phyloP scores from a whole-genome alignment of 2,797 vertebrate genomes.

The Crocodylus rhombifer region DNA sequence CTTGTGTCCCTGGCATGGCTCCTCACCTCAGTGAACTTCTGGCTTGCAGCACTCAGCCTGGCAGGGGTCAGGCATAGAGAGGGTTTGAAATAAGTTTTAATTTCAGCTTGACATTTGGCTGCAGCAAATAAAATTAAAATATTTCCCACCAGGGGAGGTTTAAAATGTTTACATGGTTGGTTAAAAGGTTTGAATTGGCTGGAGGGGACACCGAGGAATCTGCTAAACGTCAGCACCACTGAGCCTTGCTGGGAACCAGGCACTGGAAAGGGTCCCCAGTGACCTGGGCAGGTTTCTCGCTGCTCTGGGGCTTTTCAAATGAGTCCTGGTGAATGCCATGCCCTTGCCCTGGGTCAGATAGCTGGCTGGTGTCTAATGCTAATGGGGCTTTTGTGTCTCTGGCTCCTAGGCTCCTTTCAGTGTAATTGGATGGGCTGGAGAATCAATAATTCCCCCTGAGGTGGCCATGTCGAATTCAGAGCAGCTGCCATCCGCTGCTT shows the following conservation, averaged over 20 bases:
- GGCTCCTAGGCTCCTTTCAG: neutral
- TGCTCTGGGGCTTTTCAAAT: neutral
- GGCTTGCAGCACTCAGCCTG: conserved; percentile 58
- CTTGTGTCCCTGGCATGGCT: conserved; percentile 21
- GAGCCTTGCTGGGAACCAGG: accelerated
- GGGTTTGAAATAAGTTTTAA: conserved; percentile 65
- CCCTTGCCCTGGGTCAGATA: neutral
- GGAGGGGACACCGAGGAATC: conserved; percentile 58
- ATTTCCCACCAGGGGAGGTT: conserved; percentile 63
- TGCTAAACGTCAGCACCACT: conserved; percentile 15
- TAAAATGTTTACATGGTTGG: conserved; percentile 71
- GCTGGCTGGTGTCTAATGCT: neutral
- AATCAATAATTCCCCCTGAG: neutral
- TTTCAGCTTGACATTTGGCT: conserved; percentile 71
- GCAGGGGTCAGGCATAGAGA: conserved; percentile 56
- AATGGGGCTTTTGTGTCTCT: neutral
- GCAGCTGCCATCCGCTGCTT: neutral
- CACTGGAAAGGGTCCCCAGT: neutral
- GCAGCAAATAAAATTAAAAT: conserved; percentile 51
- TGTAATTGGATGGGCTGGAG: neutral
- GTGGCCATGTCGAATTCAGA: neutral
- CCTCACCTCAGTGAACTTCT: conserved; percentile 15
- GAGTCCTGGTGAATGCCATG: neutral
- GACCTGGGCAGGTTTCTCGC: neutral
- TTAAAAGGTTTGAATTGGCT: conserved; percentile 73